phyloP scores from a whole-genome alignment of 2,888 invertebrate genomes.

The Therioaphis trifolii region DNA sequence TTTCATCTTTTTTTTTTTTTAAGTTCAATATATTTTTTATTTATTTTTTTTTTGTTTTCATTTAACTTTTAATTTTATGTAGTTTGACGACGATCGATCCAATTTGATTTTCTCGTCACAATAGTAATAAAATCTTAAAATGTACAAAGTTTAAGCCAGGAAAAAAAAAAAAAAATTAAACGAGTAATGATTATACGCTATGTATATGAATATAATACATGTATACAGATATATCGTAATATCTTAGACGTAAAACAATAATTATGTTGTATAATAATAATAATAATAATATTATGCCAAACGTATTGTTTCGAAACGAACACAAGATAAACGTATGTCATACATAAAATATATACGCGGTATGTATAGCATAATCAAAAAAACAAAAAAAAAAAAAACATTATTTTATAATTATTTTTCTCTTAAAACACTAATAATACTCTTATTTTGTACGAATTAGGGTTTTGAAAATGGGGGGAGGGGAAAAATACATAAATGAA shows the following conservation, averaged over 20 bases:
- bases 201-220: conserved; percentile 57
- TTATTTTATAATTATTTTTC: neutral
- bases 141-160: conserved; percentile 61
- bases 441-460: conserved; percentile 53
- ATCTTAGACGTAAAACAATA: conserved; percentile 44
- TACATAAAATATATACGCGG: conserved; percentile 12
- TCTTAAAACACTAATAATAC: conserved; percentile 60
- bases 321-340: neutral
- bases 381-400: too few species aligned
- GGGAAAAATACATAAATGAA: neutral
- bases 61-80: conserved; percentile 28
- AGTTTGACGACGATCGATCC: conserved; percentile 35
- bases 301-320: conserved; percentile 45
- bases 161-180: conserved; percentile 36
- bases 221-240: conserved; percentile 58
- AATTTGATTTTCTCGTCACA: conserved; percentile 40
- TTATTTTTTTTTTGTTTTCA: neutral
- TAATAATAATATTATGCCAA: conserved; percentile 16
- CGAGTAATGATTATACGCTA: conserved; percentile 49
- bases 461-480: neutral
- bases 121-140: conserved; percentile 59
- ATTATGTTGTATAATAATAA: too few species aligned
- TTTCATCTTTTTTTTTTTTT: conserved; percentile 1
- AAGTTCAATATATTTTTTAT: conserved; percentile 50
- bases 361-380: neutral